Base-by-base conservation (phyloP, 2,797 vertebrate genomes). In the Champsocephalus gunnari region DNA sequence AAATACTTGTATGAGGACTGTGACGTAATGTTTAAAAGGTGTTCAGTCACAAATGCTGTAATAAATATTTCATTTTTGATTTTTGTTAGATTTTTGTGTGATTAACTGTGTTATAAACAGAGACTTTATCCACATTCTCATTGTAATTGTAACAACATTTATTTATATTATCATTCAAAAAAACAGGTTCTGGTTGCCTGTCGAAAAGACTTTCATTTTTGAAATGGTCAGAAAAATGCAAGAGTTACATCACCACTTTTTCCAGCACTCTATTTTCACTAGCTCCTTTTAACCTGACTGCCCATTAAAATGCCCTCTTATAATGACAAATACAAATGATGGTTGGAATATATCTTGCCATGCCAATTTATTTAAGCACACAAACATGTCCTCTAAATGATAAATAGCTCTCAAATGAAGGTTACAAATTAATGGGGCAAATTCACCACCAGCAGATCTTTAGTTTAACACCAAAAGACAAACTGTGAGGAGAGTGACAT, bases 51-150 rank as follows among this genome's bases (percentile, higher is more conserved):
- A 99, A 98, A 99, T 98, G 97, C 97, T 97, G 97, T 99, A 99
- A 99, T 99, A 99, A 99, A 99, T 99, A 99, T 99, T 98, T 99
- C 98, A 98, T 99, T 99, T 96, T 99, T 97, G 97, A 99, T 98
- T 99, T 98, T 98, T 98, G 96, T 96, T 97, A 98, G 96, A 95
- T 96, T 96, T 96, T 94, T 96, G 97, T 96, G 96, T 97, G 96
- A 95, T 96, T 95, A 80, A 57, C 79, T 82, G 80, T 92, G 86
- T 94, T 89, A 71, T 59, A 80, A 80, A 86, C 62, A 71, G 41
- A 74, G 63, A 75, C 67, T 47, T 77, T 74, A 80, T 60, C 47
- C 62, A 49, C 41, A 2, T 47, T 56, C 57, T 9, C 56, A 19
- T 80, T 83, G 76, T 56, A 71, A 61, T 55, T 64, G 47, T 32